phyloP scores from a whole-genome alignment of 2,797 vertebrate species.

The Sebastes steindachneri region DNA sequence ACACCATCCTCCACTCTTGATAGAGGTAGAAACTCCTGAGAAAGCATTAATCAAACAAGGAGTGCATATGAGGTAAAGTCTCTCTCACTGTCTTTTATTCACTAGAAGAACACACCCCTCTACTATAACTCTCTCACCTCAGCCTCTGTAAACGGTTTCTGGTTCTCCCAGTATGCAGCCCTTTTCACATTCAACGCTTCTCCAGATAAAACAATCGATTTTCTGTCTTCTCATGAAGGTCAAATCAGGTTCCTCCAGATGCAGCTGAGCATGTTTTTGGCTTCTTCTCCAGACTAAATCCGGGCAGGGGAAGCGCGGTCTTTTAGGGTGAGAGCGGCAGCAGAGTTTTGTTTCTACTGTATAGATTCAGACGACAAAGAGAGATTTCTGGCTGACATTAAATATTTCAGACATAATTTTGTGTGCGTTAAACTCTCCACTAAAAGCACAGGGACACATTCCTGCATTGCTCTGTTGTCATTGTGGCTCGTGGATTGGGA shows the following conservation, averaged over 20 bases:
- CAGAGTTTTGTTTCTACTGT: neutral
- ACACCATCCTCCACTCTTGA: neutral
- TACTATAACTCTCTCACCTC: neutral
- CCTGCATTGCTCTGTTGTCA: neutral
- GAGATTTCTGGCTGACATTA: neutral
- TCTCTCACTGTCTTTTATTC: neutral
- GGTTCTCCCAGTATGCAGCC: constrained; percentile 47
- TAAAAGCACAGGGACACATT: neutral
- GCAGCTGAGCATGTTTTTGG: neutral
- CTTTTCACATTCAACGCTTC: neutral
- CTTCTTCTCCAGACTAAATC: neutral
- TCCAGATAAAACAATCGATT: constrained; percentile 19
- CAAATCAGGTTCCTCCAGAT: constrained; percentile 58
- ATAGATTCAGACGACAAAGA: neutral
- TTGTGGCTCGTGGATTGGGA: neutral
- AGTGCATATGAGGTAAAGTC: constrained; percentile 21
- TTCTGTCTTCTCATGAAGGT: neutral
- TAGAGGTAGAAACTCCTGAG: neutral
- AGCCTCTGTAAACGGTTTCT: constrained; percentile 24
- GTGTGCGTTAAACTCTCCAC: neutral
- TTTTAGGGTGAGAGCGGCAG: neutral
- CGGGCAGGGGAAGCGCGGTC: neutral
- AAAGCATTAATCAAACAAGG: neutral
- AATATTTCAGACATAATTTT: neutral
- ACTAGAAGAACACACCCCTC: constrained; percentile 1